Evolutionary conservation across 2,113 vertebrate species (phyloP).

Genomic region (Shinisaurus crocodilurus): DNA sequence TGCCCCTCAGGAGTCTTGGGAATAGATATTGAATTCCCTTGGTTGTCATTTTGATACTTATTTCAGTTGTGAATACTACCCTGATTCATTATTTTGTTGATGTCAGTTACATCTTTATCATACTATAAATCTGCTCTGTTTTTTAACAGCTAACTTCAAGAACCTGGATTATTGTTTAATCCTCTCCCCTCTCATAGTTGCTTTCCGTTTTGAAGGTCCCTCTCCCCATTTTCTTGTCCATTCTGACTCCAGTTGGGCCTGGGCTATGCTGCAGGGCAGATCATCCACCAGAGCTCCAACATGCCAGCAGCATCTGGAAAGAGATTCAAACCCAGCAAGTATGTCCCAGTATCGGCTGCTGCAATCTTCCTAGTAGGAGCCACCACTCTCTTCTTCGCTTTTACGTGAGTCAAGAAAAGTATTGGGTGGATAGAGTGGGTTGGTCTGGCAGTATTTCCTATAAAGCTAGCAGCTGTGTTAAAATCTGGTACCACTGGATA

Average conservation of each 20-base stretch:
- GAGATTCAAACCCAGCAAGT: constrained; percentile 95
- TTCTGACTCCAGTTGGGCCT: constrained; percentile 75
- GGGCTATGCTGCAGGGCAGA: constrained; percentile 85
- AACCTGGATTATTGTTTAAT: constrained; percentile 18
- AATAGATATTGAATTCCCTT: constrained; percentile 28
- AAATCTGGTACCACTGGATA: fast-evolving
- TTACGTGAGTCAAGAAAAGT: constrained; percentile 89
- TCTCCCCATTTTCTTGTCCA: constrained; percentile 68
- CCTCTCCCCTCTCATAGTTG: constrained; percentile 54
- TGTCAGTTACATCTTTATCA: fast-evolving
- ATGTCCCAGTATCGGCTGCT: constrained; percentile 94
- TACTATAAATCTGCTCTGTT: not conserved
- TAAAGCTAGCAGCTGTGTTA: not conserved
- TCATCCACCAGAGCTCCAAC: constrained; percentile 80
- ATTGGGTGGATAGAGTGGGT: not conserved
- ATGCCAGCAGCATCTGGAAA: constrained; percentile 86
- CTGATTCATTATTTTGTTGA: not conserved
- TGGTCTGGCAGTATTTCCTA: not conserved
- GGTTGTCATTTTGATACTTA: not conserved
- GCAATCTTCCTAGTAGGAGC: constrained; percentile 94
- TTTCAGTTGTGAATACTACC: not conserved
- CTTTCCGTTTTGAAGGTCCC: constrained; percentile 29
- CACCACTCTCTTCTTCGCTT: constrained; percentile 96
- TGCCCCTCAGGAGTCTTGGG: not conserved
- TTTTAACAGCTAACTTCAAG: not conserved